These are phyloP conservation scores for Drosophila ercepeae DNA, from an alignment of 1,140 invertebrate genomes.

Conservation along the genomic window DNA sequence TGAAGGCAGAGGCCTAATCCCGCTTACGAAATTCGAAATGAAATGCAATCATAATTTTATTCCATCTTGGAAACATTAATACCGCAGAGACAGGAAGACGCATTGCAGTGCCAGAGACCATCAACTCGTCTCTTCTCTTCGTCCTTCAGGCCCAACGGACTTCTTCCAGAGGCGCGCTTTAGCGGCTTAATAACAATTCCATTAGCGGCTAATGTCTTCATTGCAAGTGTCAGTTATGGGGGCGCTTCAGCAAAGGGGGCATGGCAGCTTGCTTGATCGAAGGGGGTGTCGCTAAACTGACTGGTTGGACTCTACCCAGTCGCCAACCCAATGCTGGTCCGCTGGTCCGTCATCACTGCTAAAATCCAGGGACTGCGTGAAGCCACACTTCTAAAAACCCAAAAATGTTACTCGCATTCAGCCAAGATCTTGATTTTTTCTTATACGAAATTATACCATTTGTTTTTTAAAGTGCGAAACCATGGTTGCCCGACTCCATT, in stretches of 20 bases:
- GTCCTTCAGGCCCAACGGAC: background rate
- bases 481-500: slow-evolving; percentile 25
- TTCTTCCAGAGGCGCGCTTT: slow-evolving; percentile 39
- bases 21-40: slow-evolving; percentile 45
- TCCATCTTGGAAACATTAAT: slow-evolving; percentile 71
- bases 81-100: slow-evolving; percentile 36
- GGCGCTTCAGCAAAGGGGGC: slow-evolving; percentile 32
- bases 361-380: slow-evolving; percentile 1
- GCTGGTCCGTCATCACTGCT: slow-evolving; percentile 25
- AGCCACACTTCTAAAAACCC: slow-evolving; percentile 8
- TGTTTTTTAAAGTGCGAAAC: slow-evolving; percentile 8
- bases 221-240: slow-evolving; percentile 80
- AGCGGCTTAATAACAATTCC: slow-evolving; percentile 80
- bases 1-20: slow-evolving; percentile 18
- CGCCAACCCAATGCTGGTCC: slow-evolving; percentile 15
- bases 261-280: background rate
- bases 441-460: no score
- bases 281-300: slow-evolving; percentile 70
- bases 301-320: slow-evolving; percentile 52
- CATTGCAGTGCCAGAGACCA: slow-evolving; percentile 7
- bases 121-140: slow-evolving; percentile 18
- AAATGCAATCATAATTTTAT: slow-evolving; percentile 80
- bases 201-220: slow-evolving; percentile 81
- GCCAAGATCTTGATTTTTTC: no score
- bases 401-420: no score